Evolutionary conservation across 2,113 vertebrate species (phyloP).

Genomic region (Poicephalus meyeri): DNA sequence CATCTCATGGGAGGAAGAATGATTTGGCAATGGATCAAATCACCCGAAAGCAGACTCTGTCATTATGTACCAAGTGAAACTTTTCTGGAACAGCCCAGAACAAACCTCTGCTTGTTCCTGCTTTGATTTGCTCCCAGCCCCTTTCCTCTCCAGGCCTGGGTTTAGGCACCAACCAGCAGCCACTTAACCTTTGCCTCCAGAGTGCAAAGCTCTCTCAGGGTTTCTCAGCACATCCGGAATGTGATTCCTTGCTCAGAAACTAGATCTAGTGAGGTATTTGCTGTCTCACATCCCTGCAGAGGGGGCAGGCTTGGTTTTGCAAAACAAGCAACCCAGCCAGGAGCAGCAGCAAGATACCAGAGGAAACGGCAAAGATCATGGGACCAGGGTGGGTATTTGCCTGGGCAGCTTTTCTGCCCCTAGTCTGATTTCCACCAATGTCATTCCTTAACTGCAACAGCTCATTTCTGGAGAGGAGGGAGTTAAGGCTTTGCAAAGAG

Average conservation of each 20-base stretch:
- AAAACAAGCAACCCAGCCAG: background rate
- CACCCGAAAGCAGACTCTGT: background rate
- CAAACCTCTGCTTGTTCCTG: background rate
- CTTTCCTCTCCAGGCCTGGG: background rate
- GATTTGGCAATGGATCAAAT: background rate
- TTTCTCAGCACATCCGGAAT: background rate
- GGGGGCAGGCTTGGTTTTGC: background rate
- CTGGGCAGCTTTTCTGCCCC: background rate
- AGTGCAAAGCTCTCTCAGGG: background rate
- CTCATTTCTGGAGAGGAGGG: background rate
- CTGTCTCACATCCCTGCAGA: background rate
- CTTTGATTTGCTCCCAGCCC: background rate
- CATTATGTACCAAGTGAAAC: background rate
- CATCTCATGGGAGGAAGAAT: background rate
- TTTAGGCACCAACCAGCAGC: background rate
- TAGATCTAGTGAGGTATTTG: background rate
- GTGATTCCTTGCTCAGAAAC: background rate
- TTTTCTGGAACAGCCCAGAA: constrained; percentile 4
- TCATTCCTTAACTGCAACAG: background rate
- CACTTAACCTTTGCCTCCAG: background rate
- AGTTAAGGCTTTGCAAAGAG: background rate
- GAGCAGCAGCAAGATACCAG: background rate
- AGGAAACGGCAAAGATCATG: background rate
- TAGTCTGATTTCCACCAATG: background rate
- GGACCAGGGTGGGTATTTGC: background rate